These are phyloP conservation scores for Bombus pyrosoma DNA, from an alignment of 1,140 invertebrate genomes.

Conservation along the genomic window DNA sequence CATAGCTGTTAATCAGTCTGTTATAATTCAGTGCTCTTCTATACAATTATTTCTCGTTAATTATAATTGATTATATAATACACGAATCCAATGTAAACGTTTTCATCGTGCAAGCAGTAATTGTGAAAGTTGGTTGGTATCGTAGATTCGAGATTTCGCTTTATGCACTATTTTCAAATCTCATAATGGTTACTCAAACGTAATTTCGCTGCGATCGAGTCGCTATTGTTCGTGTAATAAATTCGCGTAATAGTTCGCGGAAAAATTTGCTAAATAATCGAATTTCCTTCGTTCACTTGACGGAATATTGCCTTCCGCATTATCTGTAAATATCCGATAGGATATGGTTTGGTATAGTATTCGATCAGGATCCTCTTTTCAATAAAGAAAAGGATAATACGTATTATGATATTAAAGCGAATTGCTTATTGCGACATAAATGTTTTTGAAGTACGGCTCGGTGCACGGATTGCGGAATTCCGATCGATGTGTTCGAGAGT, in stretches of 20 bases:
- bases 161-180: background rate
- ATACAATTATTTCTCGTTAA: no score
- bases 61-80: no score
- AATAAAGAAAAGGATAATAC: background rate
- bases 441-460: background rate
- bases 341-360: background rate
- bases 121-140: no score
- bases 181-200: background rate
- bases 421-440: background rate
- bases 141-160: background rate
- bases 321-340: background rate
- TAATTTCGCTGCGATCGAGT: background rate
- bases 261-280: background rate
- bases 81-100: no score
- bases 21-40: no score
- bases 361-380: background rate
- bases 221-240: background rate
- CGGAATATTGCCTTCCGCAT: background rate
- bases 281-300: background rate
- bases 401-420: background rate
- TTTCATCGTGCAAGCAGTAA: no score
- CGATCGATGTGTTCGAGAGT: slow-evolving; percentile 17
- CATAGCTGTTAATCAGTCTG: no score
- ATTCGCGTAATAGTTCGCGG: no score
- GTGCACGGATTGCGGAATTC: slow-evolving; percentile 11